Conservation (phyloP, 2,888 invertebrate species). For the Mellilla xanthometata region DNA sequence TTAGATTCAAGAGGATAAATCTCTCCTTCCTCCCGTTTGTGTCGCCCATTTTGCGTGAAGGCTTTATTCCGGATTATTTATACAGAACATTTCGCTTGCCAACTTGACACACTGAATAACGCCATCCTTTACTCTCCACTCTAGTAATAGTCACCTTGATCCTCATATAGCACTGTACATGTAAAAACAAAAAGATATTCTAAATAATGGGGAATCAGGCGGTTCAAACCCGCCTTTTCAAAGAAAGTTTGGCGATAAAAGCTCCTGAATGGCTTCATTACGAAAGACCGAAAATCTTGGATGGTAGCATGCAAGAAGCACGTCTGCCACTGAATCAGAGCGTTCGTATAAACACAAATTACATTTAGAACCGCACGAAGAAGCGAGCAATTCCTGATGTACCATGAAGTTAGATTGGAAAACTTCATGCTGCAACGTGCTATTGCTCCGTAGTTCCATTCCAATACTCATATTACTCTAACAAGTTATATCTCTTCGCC, state of each 20-base stretch:
- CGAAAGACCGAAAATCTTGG: slow-evolving; percentile 24
- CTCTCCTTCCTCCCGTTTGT: slow-evolving; percentile 65
- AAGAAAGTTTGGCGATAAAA: slow-evolving; percentile 38
- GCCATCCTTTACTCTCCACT: slow-evolving; percentile 10
- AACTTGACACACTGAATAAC: slow-evolving; percentile 63
- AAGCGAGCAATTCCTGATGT: slow-evolving; percentile 60
- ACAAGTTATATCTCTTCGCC: slow-evolving; percentile 34
- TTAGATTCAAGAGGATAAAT: slow-evolving; percentile 79
- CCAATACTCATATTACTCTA: slow-evolving; percentile 47
- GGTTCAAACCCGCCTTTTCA: slow-evolving; percentile 20
- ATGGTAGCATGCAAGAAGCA: slow-evolving; percentile 27
- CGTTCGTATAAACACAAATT: slow-evolving; percentile 44
- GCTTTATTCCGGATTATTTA: slow-evolving; percentile 75
- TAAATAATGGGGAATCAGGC: slow-evolving; percentile 4
- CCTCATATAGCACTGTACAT: no score
- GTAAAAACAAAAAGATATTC: not conserved
- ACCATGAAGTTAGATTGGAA: slow-evolving; percentile 74
- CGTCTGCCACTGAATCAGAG: slow-evolving; percentile 25
- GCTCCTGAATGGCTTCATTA: slow-evolving; percentile 37
- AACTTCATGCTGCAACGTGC: slow-evolving; percentile 62
- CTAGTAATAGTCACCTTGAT: no score
- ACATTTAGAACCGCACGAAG: slow-evolving; percentile 53
- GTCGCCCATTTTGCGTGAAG: slow-evolving; percentile 69
- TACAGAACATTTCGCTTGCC: slow-evolving; percentile 65
- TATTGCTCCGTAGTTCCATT: slow-evolving; percentile 52